These are phyloP conservation scores for Amphibalanus amphitrite DNA, from an alignment of 1,140 invertebrate species.

Conservation along the genomic window DNA sequence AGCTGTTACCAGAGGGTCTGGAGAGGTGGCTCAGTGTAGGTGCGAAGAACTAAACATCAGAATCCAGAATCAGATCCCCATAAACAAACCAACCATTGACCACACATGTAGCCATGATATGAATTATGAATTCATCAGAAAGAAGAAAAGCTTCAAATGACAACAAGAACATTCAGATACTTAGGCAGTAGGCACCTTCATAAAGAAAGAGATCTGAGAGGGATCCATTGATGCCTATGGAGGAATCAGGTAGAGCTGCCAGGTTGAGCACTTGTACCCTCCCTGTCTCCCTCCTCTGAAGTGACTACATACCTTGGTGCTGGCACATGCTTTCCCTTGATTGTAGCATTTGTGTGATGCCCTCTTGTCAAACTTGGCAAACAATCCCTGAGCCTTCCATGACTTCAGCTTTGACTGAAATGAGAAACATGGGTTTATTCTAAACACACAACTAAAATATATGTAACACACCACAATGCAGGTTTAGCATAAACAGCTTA, in stretches of 20 bases:
- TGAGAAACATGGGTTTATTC: conserved; percentile 13
- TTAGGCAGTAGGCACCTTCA: too few relatives aligned
- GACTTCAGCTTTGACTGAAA: conserved; percentile 49
- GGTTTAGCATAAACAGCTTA: too few relatives aligned
- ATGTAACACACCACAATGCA: background rate
- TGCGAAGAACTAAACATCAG: background rate
- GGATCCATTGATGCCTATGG: too few relatives aligned
- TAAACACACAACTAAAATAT: conserved; percentile 5
- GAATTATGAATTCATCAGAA: too few relatives aligned
- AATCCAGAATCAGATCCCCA: background rate
- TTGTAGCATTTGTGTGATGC: conserved; percentile 81
- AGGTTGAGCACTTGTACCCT: too few relatives aligned
- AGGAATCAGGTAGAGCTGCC: too few relatives aligned
- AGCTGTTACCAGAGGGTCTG: too few relatives aligned
- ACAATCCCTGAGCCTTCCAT: conserved; percentile 88
- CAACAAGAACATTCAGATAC: too few relatives aligned
- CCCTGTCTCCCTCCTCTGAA: too few relatives aligned
- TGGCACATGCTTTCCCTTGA: conserved; percentile 61
- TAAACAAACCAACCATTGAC: background rate
- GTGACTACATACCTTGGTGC: conserved; percentile 44
- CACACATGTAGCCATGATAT: too few relatives aligned
- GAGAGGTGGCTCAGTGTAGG: background rate
- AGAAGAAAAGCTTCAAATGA: too few relatives aligned
- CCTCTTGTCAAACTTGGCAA: conserved; percentile 88
- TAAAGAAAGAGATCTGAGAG: too few relatives aligned